A percentile compares a stretch with the other conserved stretches of the same genome.
These are phyloP conservation scores for Melanophora roralis DNA, from an alignment of 2,888 invertebrate genomes.

Conservation along the genomic window DNA sequence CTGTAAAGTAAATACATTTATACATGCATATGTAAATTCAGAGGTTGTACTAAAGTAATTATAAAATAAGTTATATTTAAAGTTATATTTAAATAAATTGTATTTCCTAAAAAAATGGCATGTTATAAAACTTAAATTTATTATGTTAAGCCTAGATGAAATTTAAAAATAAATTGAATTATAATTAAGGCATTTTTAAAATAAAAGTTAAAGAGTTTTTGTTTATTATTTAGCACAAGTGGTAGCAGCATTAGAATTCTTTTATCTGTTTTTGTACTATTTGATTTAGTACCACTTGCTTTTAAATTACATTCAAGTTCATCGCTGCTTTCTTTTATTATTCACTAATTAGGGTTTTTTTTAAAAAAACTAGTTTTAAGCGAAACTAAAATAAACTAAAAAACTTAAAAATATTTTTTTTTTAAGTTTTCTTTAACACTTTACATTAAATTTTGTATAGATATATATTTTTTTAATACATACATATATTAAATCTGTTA, in stretches of 20 bases:
- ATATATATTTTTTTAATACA: neutral
- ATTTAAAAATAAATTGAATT: neutral
- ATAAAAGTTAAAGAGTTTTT: slow-evolving; percentile 7
- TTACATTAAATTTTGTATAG: neutral
- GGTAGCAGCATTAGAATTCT: neutral
- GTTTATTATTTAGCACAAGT: neutral
- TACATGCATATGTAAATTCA: too few relatives aligned
- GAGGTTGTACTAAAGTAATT: too few relatives aligned
- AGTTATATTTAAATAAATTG: neutral
- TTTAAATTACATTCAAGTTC: slow-evolving; percentile 32
- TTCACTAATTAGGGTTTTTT: slow-evolving; percentile 48
- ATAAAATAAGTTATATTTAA: too few relatives aligned
- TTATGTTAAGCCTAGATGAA: neutral
- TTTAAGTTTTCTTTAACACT: neutral
- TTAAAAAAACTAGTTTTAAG: slow-evolving; percentile 14
- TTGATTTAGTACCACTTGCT: slow-evolving; percentile 6
- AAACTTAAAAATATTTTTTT: neutral
- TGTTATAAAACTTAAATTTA: slow-evolving; percentile 18
- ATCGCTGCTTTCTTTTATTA: neutral
- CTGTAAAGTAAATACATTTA: too few relatives aligned
- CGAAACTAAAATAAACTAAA: neutral
- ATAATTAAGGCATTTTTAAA: slow-evolving; percentile 30
- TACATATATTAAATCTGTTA: too few relatives aligned
- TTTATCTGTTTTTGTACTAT: slow-evolving; percentile 16
- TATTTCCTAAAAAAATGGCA: slow-evolving; percentile 31